Evolutionary conservation across 2,888 invertebrate species (phyloP), one percentile per base, ranked within the genome.

Genomic region (Drosophila meridionalis): DNA sequence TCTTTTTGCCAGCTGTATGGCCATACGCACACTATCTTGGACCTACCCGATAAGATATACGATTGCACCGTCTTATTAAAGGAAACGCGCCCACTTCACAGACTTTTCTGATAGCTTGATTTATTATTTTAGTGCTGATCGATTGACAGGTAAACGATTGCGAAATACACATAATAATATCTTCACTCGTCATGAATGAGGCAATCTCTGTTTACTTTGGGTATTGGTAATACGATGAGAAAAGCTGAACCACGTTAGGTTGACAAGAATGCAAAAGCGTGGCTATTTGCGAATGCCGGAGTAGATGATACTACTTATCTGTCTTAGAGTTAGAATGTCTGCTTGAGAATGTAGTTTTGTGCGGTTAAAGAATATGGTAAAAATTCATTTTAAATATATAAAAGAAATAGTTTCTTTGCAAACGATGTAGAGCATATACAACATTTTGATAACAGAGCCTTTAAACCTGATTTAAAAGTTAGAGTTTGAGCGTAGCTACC

Each of bases 1-100:
- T 56, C 11, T 11, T 34, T 45, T 32, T 26, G 11, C 14, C 30
- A 67, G 20, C 28, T 12, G 34, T 9, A 8, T 43, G 34, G 42
- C 48, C 40, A 14, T 20, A 4, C 8, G 42, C 20, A 45, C 42
- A 53, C 66, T 59, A 76, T 62, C 57, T 52, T 43, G n/a, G 32
- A 55, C 43, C 60, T 32, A 30, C 20, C 55, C 38, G 77, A 77
- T 76, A 71, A 80, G 80, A 66, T 71, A 71, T 60, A n/a, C 26
- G 28, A 34, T 60, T 63, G 56, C 14, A 26, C 5, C 30, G 34
- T 9, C 34, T 45, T 47, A 11, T 40, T 20, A 63, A 43, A 42
- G 42, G 32, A 9, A 40, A 4, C 47, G 47, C 56, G 63, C 52
- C n/a, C 62, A 69, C 38, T 53, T 62, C 8, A 52, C 30, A 36